A percentile compares a stretch with the other conserved stretches of the same genome.
Evolutionary conservation across 2,797 vertebrate genomes (phyloP).

Genomic region (Clamator glandarius): DNA sequence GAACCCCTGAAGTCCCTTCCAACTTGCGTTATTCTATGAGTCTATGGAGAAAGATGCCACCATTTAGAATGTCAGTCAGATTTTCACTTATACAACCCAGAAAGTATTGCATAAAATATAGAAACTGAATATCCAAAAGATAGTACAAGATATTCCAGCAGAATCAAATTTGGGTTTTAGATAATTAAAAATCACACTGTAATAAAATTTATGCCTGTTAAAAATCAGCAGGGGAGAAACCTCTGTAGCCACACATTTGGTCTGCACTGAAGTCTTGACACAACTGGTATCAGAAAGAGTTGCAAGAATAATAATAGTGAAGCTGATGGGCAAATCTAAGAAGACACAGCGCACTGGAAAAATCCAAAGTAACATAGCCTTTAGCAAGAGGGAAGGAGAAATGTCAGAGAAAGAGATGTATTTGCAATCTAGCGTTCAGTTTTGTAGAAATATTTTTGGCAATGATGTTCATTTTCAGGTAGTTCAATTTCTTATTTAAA

Average conservation of each 20-base stretch:
- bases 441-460: neutral
- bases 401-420: neutral
- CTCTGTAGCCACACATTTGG: neutral
- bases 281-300: neutral
- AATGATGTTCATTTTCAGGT: neutral
- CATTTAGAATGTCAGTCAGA: neutral
- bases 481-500: neutral
- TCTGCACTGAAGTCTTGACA: neutral
- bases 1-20: neutral
- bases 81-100: neutral
- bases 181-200: neutral
- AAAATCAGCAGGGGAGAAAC: neutral
- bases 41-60: neutral
- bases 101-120: neutral
- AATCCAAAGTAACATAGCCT: neutral
- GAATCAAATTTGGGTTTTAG: neutral
- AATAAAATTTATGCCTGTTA: neutral
- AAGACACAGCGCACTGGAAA: neutral
- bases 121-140: neutral
- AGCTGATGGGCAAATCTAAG: neutral
- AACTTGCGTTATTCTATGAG: neutral
- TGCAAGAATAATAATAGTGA: neutral
- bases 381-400: neutral
- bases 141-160: neutral
- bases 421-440: neutral